Base-by-base conservation (phyloP, 2,888 invertebrate genomes). In the Limnephilus rhombicus region DNA sequence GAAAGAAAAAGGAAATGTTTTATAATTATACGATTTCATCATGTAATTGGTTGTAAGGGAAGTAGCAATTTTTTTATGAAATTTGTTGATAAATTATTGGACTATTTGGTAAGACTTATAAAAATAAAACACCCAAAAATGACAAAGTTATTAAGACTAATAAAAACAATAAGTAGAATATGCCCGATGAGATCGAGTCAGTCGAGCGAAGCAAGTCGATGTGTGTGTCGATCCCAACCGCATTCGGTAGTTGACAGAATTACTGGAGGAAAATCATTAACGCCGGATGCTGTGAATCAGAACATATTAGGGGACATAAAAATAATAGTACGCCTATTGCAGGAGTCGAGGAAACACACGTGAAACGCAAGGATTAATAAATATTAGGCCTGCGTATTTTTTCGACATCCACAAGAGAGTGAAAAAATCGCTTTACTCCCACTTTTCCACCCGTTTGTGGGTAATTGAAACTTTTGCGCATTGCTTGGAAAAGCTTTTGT, bases 251-350 rank as follows among this genome's bases (percentile, higher is more conserved):
- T 89, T 89, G 88, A 89, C 88, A 89, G 88, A 89, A 89, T 89
- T 80, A 89, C 88, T 80, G 41, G 88, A 89, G 88, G 80, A 89
- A 89, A 89, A 89, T 89, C 88, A 89, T 89, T 89, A 89, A 80
- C 80, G 80, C 88, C 88, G 88, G 88, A 41, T 89, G 88, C 49
- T 87, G 31, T 3, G 31, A 68, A 87, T 89, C 24, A 80, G 80
- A 80, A 37, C 80, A 41, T 80, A 89, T 89, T 80, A 80, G 41
- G 88, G 80, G 41, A 89, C 41, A 89, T 89, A 89, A 89, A 89
- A 89, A 89, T 89, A 89, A 89, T 89, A 80, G 31, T 89, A 80
- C 88, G 37, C 41, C 80, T 80, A 89, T 89, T 80, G 41, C 80
- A 80, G 68, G 68, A n/a, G 24, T 24, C 24, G 24, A 80, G 80